phyloP scores from a whole-genome alignment of 2,113 vertebrate genomes.

The Calidris pugnax region DNA sequence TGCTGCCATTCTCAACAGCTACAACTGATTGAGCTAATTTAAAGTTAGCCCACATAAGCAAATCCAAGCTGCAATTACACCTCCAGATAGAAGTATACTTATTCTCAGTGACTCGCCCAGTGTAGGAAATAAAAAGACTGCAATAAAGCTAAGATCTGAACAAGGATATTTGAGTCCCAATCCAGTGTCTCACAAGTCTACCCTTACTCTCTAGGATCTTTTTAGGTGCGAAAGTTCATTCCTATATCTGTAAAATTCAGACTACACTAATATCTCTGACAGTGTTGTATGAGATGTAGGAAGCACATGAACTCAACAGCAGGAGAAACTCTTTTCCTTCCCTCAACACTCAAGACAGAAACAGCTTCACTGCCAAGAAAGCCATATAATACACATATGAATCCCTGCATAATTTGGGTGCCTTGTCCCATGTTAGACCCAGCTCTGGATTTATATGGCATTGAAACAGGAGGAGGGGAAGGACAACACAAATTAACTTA shows the following conservation, averaged over 20 bases:
- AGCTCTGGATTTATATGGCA: not conserved
- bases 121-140: not conserved
- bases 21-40: not conserved
- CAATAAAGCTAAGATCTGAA: not conserved
- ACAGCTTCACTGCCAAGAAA: not conserved
- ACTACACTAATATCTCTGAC: not conserved
- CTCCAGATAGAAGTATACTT: not conserved
- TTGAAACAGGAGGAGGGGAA: not conserved
- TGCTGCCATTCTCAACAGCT: not conserved
- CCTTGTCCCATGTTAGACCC: not conserved
- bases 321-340: not conserved
- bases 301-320: not conserved
- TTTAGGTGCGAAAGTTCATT: not conserved
- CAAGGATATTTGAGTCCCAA: not conserved
- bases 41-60: not conserved
- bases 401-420: not conserved
- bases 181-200: not conserved
- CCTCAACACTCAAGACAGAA: not conserved
- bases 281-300: not conserved
- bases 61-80: constrained; percentile 15
- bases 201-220: not conserved
- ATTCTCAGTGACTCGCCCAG: not conserved
- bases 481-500: not conserved
- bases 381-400: not conserved
- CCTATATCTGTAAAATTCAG: not conserved